These are phyloP conservation scores for Grapholita molesta DNA, from an alignment of 1,140 invertebrate species.

Conservation along the genomic window DNA sequence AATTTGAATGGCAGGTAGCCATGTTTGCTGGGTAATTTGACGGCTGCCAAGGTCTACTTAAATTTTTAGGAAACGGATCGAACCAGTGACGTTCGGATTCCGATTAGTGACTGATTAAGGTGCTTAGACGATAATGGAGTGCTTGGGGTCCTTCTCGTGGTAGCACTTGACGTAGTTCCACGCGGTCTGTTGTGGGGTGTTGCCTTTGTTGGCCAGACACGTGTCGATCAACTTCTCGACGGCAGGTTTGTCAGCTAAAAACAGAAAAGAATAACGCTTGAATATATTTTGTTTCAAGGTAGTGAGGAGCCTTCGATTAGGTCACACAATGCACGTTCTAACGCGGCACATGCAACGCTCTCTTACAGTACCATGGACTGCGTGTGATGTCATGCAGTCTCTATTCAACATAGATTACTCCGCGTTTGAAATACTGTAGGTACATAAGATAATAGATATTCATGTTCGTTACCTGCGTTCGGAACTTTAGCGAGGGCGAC, in stretches of 20 bases:
- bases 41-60: neutral
- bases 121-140: conserved; percentile 62
- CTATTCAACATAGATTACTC: no score
- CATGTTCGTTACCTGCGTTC: conserved; percentile 48
- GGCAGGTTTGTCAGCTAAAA: conserved; percentile 63
- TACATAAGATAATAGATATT: neutral
- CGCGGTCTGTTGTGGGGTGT: conserved; percentile 71
- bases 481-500: conserved; percentile 70
- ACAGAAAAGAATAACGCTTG: neutral
- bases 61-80: neutral
- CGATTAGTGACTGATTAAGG: neutral
- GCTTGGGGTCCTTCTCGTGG: conserved; percentile 76
- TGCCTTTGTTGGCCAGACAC: conserved; percentile 72
- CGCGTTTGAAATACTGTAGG: no score
- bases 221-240: conserved; percentile 71
- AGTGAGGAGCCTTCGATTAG: no score
- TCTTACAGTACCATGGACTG: no score
- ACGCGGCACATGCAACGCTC: no score
- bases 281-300: neutral
- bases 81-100: neutral
- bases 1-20: neutral
- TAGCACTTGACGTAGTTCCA: conserved; percentile 79
- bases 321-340: no score
- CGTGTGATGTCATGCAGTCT: no score
- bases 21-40: neutral